phyloP scores from a whole-genome alignment of 2,797 vertebrate species.

The Xiphorhynchus erythropygius region DNA sequence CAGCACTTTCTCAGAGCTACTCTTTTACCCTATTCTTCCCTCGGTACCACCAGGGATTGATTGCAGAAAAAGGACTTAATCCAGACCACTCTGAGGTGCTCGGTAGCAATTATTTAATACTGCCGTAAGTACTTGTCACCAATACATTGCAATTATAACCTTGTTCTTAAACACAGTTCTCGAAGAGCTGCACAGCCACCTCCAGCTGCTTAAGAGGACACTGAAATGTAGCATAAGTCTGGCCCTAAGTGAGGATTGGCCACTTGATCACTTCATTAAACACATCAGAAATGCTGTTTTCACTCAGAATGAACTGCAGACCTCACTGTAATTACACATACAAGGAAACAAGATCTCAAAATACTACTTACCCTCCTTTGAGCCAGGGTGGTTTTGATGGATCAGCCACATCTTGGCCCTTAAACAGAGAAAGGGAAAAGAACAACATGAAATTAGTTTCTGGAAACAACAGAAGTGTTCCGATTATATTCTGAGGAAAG shows the following conservation, averaged over 20 bases:
- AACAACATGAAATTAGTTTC: background rate
- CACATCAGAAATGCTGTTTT: background rate
- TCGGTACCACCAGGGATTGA: background rate
- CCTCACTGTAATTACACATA: background rate
- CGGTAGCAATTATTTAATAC: background rate
- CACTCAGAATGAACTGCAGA: background rate
- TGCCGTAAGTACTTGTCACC: background rate
- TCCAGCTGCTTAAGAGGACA: background rate
- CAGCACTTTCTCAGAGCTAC: background rate
- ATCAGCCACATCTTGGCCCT: constrained; percentile 88
- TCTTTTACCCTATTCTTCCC: background rate
- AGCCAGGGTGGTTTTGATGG: constrained; percentile 86
- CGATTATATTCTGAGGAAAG: background rate
- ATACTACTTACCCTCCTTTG: constrained; percentile 87
- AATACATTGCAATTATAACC: background rate
- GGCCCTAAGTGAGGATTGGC: background rate
- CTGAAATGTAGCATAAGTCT: background rate
- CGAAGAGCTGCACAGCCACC: background rate
- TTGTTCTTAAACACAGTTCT: background rate
- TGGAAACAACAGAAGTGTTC: background rate
- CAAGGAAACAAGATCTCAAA: background rate
- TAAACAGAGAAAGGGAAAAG: constrained; percentile 14
- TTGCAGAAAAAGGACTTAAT: background rate
- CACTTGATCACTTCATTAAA: background rate
- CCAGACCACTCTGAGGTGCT: background rate